Percentiles rank a stretch among this genome's conserved stretches.
phyloP scores from a whole-genome alignment of 2,113 vertebrate species.

The Ciconia stormi region DNA sequence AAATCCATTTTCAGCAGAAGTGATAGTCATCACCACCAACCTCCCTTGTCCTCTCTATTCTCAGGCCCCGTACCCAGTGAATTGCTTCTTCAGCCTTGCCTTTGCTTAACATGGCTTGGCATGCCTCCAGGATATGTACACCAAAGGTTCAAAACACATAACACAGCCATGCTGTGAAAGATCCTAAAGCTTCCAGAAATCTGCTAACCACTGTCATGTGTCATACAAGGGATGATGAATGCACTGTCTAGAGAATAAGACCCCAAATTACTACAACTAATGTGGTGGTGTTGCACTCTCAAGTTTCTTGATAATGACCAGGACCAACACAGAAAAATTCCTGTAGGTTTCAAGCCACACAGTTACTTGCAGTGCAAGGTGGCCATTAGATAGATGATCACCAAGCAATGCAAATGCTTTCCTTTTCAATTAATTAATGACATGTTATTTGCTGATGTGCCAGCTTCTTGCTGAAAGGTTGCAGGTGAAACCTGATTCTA shows the following conservation, averaged over 20 bases:
- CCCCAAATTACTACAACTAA: not conserved
- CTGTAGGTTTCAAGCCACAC: not conserved
- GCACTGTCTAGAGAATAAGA: not conserved
- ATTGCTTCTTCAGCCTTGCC: not conserved
- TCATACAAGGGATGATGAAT: not conserved
- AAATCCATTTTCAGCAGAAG: not conserved
- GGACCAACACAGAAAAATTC: not conserved
- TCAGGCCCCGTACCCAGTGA: not conserved
- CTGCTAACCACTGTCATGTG: not conserved
- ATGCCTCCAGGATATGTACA: too few relatives aligned
- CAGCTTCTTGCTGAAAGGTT: not conserved
- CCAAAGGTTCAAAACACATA: not conserved
- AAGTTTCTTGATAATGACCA: not conserved
- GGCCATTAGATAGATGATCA: not conserved
- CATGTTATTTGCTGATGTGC: not conserved
- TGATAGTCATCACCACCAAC: not conserved
- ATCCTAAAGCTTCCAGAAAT: not conserved
- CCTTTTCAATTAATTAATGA: not conserved
- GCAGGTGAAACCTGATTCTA: not conserved
- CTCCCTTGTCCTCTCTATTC: not conserved
- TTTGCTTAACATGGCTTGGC: not conserved
- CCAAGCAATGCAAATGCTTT: not conserved
- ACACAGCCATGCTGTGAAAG: not conserved
- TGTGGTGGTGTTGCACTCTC: not conserved
- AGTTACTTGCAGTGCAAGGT: not conserved